Evolutionary conservation across 2,888 invertebrate species (phyloP).

Genomic region (Eupithecia vulgata): DNA sequence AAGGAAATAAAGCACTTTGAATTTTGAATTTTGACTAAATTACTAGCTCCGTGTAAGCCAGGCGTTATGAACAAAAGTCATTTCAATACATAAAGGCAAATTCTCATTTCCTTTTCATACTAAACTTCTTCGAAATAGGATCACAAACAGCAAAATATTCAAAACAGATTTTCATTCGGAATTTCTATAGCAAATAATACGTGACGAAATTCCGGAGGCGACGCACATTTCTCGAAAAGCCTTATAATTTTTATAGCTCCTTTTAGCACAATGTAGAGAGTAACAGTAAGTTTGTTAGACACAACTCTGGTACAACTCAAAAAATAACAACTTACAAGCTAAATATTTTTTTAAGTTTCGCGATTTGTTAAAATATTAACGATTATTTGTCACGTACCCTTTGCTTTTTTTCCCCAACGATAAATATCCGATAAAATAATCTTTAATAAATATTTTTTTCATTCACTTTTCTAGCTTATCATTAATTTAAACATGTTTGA

Average conservation of each 20-base stretch:
- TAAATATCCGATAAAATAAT: too few species aligned
- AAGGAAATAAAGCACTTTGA: too few species aligned
- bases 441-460: too few species aligned
- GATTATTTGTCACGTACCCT: too few species aligned
- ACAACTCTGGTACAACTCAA: background rate
- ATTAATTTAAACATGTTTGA: too few species aligned
- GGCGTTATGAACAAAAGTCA: background rate
- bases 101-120: slow-evolving; percentile 9
- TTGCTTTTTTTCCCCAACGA: too few species aligned
- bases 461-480: background rate
- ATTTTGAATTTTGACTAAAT: too few species aligned
- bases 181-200: slow-evolving; percentile 33
- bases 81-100: background rate
- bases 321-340: background rate
- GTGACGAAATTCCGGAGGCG: slow-evolving; percentile 27
- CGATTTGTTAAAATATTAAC: too few species aligned
- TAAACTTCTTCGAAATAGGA: slow-evolving; percentile 7
- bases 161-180: slow-evolving; percentile 31
- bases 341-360: too few species aligned
- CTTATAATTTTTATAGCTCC: slow-evolving; percentile 32
- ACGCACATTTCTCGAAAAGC: slow-evolving; percentile 23
- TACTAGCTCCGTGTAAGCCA: background rate
- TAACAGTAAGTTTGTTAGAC: slow-evolving; percentile 6
- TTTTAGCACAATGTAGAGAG: slow-evolving; percentile 6
- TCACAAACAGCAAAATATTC: slow-evolving; percentile 28